Evolutionary conservation across 2,113 vertebrate genomes (phyloP).

Genomic region (Miniopterus natalensis): DNA sequence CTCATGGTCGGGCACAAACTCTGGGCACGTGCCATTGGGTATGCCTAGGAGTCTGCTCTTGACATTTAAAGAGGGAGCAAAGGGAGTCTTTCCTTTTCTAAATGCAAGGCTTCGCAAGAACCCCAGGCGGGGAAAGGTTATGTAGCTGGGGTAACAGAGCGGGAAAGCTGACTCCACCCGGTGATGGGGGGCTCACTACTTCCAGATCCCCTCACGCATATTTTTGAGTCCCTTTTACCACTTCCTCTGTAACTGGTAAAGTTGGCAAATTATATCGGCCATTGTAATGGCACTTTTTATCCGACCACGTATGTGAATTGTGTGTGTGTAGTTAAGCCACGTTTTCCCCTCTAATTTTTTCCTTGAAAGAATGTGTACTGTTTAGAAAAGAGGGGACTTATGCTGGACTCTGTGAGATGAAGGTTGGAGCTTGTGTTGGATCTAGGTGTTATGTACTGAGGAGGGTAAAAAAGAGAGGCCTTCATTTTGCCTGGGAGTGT

Average conservation of each 20-base stretch:
- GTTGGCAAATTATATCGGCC: neutral
- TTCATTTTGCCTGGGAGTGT: slow-evolving; percentile 45
- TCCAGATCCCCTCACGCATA: neutral
- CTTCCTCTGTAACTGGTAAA: neutral
- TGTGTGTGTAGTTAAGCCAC: neutral
- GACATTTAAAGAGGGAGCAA: neutral
- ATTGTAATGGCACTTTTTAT: neutral
- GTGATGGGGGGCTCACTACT: neutral
- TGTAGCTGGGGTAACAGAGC: neutral
- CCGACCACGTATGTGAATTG: neutral
- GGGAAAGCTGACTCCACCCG: neutral
- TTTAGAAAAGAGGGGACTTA: neutral
- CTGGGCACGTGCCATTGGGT: neutral
- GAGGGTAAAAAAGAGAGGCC: slow-evolving; percentile 17
- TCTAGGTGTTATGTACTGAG: neutral
- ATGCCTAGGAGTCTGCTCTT: neutral
- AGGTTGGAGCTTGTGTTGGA: neutral
- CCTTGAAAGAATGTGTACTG: neutral
- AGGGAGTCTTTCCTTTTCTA: neutral
- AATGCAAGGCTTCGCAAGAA: neutral
- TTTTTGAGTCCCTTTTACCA: neutral
- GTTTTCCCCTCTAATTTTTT: neutral
- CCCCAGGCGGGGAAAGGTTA: neutral
- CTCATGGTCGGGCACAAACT: neutral
- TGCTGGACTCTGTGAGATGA: neutral